These are phyloP conservation scores for Scomberomorus guttatus DNA, from an alignment of 2,797 vertebrate genomes.

Conservation along the genomic window DNA sequence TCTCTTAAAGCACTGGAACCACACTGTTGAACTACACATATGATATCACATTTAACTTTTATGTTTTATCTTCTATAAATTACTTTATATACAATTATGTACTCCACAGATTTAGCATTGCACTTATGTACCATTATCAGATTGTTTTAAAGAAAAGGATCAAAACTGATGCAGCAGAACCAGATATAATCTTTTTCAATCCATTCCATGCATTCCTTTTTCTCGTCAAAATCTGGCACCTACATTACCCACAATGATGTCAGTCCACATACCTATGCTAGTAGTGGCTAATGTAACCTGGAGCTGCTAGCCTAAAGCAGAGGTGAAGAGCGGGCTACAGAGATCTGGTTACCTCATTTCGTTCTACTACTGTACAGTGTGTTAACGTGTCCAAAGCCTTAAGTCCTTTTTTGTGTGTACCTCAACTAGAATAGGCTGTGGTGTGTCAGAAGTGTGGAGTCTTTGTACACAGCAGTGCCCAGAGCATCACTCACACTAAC, in stretches of 20 bases:
- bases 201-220: neutral
- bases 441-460: slow-evolving; percentile 11
- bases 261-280: no score
- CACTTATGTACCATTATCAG: no score
- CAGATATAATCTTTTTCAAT: no score
- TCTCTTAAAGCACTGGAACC: neutral
- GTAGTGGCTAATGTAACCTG: no score
- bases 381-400: neutral
- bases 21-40: neutral
- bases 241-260: neutral
- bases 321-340: no score
- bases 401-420: neutral
- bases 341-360: no score
- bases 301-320: no score
- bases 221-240: neutral
- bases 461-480: slow-evolving; percentile 19
- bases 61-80: neutral
- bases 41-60: neutral
- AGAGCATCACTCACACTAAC: slow-evolving; percentile 13
- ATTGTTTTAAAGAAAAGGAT: no score
- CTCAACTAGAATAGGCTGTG: neutral
- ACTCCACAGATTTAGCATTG: neutral
- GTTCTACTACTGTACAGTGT: neutral
- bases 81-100: neutral
- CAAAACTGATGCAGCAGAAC: no score